Conservation (phyloP, 2,113 vertebrate species). For the Hemibagrus wyckioides region DNA sequence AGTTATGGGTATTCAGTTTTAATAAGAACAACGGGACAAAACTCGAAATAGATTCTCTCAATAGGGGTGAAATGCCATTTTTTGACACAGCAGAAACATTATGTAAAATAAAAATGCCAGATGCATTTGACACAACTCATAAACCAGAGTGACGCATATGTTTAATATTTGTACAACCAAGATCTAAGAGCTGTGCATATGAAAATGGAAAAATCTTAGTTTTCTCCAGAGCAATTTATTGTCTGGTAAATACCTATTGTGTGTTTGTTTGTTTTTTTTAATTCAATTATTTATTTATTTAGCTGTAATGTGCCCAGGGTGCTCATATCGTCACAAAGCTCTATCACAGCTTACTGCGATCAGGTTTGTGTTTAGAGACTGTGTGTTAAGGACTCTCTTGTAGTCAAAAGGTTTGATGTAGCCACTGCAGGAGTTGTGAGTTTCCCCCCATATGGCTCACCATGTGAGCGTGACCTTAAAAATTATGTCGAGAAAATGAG, state of each 20-base stretch:
- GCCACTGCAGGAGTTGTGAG: background rate
- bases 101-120: background rate
- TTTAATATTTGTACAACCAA: background rate
- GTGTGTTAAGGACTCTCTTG: background rate
- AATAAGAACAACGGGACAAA: background rate
- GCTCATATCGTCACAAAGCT: background rate
- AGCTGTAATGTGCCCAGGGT: background rate
- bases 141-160: background rate
- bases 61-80: background rate
- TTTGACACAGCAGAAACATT: background rate
- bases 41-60: background rate
- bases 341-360: background rate
- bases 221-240: background rate
- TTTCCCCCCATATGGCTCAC: slow-evolving; percentile 27
- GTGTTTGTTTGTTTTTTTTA: background rate
- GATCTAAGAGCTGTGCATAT: background rate
- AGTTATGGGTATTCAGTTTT: background rate
- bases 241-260: background rate
- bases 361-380: background rate
- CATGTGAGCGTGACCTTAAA: slow-evolving; percentile 30
- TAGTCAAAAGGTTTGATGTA: background rate
- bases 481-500: slow-evolving; percentile 42
- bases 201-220: background rate
- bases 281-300: background rate
- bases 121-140: background rate